A percentile compares a stretch with the other conserved stretches of the same genome.
phyloP scores from a whole-genome alignment of 2,797 vertebrate species.

The Chloroceryle inda region DNA sequence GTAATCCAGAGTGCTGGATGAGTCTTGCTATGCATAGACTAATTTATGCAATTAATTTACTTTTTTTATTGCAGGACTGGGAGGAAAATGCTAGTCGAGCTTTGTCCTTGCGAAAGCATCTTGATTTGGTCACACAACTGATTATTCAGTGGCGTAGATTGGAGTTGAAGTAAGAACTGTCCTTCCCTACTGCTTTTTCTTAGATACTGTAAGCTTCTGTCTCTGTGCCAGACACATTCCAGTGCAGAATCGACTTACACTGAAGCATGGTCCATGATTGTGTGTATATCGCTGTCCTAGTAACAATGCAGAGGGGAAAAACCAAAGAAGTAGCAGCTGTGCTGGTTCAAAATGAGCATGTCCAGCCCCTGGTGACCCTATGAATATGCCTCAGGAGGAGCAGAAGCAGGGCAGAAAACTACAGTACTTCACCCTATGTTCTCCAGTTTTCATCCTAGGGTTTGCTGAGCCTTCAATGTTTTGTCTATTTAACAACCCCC shows the following conservation, averaged over 20 bases:
- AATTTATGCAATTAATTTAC: background rate
- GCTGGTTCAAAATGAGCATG: background rate
- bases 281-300: background rate
- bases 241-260: background rate
- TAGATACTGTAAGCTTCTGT: background rate
- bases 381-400: background rate
- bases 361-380: background rate
- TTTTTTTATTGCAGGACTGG: conserved; percentile 88
- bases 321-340: fast-evolving
- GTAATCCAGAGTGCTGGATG: background rate
- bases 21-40: background rate
- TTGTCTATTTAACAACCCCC: background rate
- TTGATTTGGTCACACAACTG: conserved; percentile 90
- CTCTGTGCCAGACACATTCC: background rate
- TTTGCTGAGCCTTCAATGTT: background rate
- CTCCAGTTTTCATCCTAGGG: background rate
- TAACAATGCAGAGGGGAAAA: background rate
- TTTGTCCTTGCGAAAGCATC: conserved; percentile 89
- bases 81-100: conserved; percentile 92
- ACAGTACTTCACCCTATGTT: background rate
- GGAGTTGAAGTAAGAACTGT: conserved; percentile 88
- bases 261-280: background rate
- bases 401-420: background rate
- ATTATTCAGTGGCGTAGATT: conserved; percentile 96
- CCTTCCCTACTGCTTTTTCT: background rate